These are phyloP conservation scores for Turritopsis dohrnii DNA, from an alignment of 30 jellyfish, hydroid and myxozoan species.

Conservation along the genomic window DNA sequence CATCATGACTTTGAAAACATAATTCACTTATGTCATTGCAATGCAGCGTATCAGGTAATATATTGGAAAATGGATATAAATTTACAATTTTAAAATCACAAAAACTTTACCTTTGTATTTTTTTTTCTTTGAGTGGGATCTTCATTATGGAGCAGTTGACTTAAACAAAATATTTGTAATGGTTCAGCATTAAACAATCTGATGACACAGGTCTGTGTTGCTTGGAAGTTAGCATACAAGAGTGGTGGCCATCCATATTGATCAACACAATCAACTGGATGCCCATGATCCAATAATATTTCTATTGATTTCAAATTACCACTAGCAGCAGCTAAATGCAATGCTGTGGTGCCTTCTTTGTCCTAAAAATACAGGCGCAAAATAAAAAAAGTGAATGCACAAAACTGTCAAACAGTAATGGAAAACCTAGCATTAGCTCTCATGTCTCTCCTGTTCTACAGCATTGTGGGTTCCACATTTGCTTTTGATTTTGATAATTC, in stretches of 20 bases:
- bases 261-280: slow-evolving; percentile 61
- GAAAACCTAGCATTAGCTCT: no score
- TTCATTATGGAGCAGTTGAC: slow-evolving; percentile 37
- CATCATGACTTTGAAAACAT: not conserved
- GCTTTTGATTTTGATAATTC: no score
- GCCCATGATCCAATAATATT: slow-evolving; percentile 51
- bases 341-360: slow-evolving; percentile 63
- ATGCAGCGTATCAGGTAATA: no score
- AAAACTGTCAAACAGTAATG: no score
- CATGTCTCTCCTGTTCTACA: no score
- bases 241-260: slow-evolving; percentile 92
- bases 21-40: not conserved
- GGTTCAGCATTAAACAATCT: slow-evolving; percentile 65
- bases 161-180: slow-evolving; percentile 48
- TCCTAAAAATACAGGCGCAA: slow-evolving; percentile 38
- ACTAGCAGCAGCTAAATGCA: slow-evolving; percentile 78
- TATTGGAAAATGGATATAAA: not conserved
- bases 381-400: no score
- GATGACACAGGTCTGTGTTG: slow-evolving; percentile 62
- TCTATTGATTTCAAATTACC: slow-evolving; percentile 63
- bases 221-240: slow-evolving; percentile 73
- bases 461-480: no score
- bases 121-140: slow-evolving; percentile 39
- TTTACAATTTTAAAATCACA: not conserved
- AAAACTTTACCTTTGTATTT: slow-evolving; percentile 47